These are phyloP conservation scores for Harmothoe impar DNA, from an alignment of 2,888 invertebrate genomes.

Conservation along the genomic window DNA sequence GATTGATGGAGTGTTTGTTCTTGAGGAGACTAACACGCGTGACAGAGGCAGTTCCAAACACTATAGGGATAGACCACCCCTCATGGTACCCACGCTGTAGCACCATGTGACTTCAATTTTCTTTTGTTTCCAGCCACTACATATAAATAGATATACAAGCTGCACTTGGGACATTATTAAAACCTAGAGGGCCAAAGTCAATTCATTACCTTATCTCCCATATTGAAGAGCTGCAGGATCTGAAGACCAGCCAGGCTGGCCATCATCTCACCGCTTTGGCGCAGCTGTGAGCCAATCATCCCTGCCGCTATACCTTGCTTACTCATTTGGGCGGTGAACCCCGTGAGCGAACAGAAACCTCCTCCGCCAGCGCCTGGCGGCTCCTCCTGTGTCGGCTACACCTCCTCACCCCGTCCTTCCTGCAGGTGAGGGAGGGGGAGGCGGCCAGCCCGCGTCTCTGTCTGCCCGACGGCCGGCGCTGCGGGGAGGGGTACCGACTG, in stretches of 20 bases:
- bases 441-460: neutral
- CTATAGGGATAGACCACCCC: too few relatives aligned
- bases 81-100: too few relatives aligned
- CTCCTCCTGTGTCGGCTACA: neutral
- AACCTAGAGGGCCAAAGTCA: neutral
- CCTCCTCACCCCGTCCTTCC: neutral
- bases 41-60: too few relatives aligned
- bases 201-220: constrained; percentile 37
- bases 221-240: constrained; percentile 36
- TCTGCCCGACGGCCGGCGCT: neutral
- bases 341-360: neutral
- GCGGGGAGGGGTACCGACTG: neutral
- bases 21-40: too few relatives aligned
- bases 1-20: too few relatives aligned
- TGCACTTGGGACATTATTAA: too few relatives aligned
- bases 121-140: too few relatives aligned
- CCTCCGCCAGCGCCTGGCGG: constrained; percentile 3
- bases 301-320: constrained; percentile 38
- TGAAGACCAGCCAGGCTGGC: constrained; percentile 50
- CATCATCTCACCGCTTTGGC: constrained; percentile 51
- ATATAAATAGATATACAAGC: too few relatives aligned
- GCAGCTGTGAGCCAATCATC: constrained; percentile 40
- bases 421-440: neutral
- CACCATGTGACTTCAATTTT: too few relatives aligned
- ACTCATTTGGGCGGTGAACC: constrained; percentile 48